Evolutionary conservation across 2,797 vertebrate species (phyloP).

Genomic region (Mionectes olivaceus): DNA sequence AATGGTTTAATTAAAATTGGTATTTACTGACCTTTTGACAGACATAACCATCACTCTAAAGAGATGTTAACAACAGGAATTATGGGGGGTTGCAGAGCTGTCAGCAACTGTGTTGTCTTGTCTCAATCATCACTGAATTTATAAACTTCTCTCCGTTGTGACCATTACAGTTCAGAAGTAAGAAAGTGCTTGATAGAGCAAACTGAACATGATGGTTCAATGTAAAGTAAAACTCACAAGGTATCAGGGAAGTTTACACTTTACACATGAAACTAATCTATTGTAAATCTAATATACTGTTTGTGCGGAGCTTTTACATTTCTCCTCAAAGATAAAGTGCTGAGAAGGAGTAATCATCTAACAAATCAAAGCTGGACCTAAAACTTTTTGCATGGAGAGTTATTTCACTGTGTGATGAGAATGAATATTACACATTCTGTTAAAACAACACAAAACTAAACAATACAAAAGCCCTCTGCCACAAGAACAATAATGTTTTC

Average conservation of each 20-base stretch:
- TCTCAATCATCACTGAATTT: neutral
- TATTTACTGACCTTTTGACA: neutral
- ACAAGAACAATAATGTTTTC: neutral
- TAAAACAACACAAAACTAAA: neutral
- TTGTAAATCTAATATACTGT: neutral
- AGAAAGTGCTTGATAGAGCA: neutral
- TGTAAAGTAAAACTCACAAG: neutral
- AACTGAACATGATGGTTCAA: neutral
- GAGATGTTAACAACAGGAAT: neutral
- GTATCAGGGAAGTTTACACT: fast-evolving
- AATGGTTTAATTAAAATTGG: neutral
- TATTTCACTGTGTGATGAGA: neutral
- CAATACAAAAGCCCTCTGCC: neutral
- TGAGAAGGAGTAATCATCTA: neutral
- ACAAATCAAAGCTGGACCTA: neutral
- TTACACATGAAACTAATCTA: neutral
- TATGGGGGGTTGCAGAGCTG: neutral
- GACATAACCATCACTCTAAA: neutral
- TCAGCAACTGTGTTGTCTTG: neutral
- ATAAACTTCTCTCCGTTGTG: neutral
- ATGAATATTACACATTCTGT: neutral
- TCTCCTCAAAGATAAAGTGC: neutral
- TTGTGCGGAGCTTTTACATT: fast-evolving
- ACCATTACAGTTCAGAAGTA: neutral
- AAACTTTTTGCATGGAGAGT: neutral